These are phyloP conservation scores for Cariama cristata DNA, from an alignment of 2,113 vertebrate genomes.

Conservation along the genomic window DNA sequence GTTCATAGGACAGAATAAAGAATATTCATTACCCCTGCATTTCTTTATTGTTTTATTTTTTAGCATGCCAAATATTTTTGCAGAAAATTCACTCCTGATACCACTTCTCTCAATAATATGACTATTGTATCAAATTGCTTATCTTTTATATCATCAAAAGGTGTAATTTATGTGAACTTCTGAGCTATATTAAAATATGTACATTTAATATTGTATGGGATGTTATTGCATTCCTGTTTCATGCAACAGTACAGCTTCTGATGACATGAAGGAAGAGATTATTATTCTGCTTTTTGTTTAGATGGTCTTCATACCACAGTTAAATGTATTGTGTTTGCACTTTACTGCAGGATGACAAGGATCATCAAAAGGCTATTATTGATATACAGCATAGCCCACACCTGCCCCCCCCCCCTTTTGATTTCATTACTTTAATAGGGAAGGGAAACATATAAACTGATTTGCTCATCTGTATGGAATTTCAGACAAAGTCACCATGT, in stretches of 20 bases:
- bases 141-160: not conserved
- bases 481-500: not conserved
- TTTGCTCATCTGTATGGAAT: not conserved
- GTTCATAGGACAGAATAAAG: not conserved
- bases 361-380: not conserved
- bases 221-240: not conserved
- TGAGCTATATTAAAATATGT: not conserved
- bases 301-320: not conserved
- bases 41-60: not conserved
- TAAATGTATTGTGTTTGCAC: constrained; percentile 29
- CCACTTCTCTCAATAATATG: not conserved
- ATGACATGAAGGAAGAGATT: not conserved
- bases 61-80: not conserved
- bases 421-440: not conserved
- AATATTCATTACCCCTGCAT: not conserved
- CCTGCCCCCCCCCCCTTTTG: not conserved
- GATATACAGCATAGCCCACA: not conserved
- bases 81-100: not conserved
- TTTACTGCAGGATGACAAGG: constrained; percentile 9
- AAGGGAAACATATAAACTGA: not conserved
- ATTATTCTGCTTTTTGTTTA: not conserved
- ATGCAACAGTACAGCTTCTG: not conserved
- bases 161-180: not conserved
- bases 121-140: not conserved
- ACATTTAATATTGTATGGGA: not conserved